Evolutionary conservation across 2,888 invertebrate species (phyloP).

Genomic region (Trichopoda pennipes): DNA sequence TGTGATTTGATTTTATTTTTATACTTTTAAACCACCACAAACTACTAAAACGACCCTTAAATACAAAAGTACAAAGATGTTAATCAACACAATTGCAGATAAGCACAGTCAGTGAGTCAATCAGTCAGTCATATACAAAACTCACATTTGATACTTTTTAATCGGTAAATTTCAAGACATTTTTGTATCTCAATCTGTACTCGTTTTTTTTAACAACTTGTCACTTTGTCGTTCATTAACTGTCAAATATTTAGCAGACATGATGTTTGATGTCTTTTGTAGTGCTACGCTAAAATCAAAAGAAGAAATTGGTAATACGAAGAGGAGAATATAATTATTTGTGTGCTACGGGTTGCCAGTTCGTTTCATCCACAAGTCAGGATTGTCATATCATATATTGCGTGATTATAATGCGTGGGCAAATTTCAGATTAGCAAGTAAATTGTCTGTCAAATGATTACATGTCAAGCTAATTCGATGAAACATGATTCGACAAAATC

Average conservation of each 20-base stretch:
- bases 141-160: slow-evolving; percentile 40
- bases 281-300: background rate
- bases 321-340: background rate
- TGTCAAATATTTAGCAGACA: slow-evolving; percentile 39
- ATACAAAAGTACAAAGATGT: background rate
- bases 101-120: slow-evolving; percentile 9
- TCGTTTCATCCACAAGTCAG: background rate
- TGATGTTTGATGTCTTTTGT: slow-evolving; percentile 27
- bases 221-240: slow-evolving; percentile 47
- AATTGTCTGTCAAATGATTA: too few relatives aligned
- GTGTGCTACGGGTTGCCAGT: background rate
- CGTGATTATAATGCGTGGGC: too few relatives aligned
- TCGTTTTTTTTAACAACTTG: slow-evolving; percentile 52
- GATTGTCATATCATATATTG: too few relatives aligned
- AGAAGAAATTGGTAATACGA: background rate
- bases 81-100: background rate
- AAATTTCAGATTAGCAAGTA: too few relatives aligned
- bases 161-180: slow-evolving; percentile 49
- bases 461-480: too few relatives aligned
- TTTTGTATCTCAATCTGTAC: slow-evolving; percentile 30
- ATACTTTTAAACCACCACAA: slow-evolving; percentile 24
- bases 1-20: background rate
- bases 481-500: too few relatives aligned
- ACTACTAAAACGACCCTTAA: slow-evolving; percentile 12
- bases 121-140: slow-evolving; percentile 1